Percentiles rank a stretch among this genome's conserved stretches.
These are phyloP conservation scores for Nipponacmea schrenckii DNA, from an alignment of 2,888 invertebrate genomes.

Conservation along the genomic window DNA sequence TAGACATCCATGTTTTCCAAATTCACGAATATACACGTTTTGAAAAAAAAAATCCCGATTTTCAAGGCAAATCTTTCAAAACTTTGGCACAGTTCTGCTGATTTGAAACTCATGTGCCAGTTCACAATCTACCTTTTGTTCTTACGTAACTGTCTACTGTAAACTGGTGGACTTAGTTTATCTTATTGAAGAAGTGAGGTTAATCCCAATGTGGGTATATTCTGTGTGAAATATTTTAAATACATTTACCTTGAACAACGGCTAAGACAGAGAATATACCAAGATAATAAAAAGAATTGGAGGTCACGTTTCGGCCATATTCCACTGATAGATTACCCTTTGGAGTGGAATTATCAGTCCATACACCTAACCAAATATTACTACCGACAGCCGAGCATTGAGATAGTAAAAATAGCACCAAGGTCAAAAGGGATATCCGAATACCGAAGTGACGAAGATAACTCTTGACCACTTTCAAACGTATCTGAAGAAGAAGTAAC, in stretches of 20 bases:
- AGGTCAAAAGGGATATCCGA: constrained; percentile 80
- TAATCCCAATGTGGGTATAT: too few relatives aligned
- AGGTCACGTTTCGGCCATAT: constrained; percentile 26
- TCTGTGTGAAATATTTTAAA: too few relatives aligned
- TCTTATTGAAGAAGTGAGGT: too few relatives aligned
- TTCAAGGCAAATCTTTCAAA: too few relatives aligned
- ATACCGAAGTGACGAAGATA: constrained; percentile 84
- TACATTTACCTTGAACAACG: constrained; percentile 41
- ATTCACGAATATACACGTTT: too few relatives aligned
- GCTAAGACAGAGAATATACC: constrained; percentile 67
- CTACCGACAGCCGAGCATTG: constrained; percentile 42
- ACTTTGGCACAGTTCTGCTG: too few relatives aligned
- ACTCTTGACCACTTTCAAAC: constrained; percentile 87
- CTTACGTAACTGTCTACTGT: too few relatives aligned
- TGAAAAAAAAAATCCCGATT: too few relatives aligned
- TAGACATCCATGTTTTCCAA: too few relatives aligned
- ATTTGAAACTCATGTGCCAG: too few relatives aligned
- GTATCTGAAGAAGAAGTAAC: constrained; percentile 71
- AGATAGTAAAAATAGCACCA: constrained; percentile 68
- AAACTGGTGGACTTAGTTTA: too few relatives aligned
- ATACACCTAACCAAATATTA: constrained; percentile 54
- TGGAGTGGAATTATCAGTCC: constrained; percentile 52
- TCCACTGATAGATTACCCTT: constrained; percentile 15
- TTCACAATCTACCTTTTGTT: too few relatives aligned
- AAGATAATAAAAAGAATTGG: constrained; percentile 55